Evolutionary conservation across 2,888 invertebrate genomes (phyloP).

Genomic region (Campoplex capitator): DNA sequence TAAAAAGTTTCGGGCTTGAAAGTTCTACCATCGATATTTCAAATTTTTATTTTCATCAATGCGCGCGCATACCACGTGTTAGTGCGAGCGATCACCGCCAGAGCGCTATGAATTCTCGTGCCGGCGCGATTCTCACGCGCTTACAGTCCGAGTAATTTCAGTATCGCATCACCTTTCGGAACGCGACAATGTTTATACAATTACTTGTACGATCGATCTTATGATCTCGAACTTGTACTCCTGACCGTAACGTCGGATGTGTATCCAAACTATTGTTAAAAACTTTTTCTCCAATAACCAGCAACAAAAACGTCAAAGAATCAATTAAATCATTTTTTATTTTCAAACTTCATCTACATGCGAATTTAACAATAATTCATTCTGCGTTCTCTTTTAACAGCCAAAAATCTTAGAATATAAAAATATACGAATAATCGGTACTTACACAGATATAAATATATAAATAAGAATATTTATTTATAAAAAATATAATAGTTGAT

Average conservation of each 20-base stretch:
- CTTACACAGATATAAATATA: not conserved
- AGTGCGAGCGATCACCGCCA: conserved; percentile 14
- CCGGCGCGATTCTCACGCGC: conserved; percentile 48
- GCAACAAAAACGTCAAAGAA: not conserved
- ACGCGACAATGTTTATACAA: conserved; percentile 57
- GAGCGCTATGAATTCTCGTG: not conserved
- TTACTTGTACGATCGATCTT: conserved; percentile 12
- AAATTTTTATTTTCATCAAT: not conserved
- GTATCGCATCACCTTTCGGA: conserved; percentile 64
- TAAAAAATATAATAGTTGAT: conserved; percentile 8
- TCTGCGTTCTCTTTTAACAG: not conserved
- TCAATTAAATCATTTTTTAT: too few species aligned
- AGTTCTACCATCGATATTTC: not conserved
- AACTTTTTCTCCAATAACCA: not conserved
- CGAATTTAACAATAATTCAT: not conserved
- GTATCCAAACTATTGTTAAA: not conserved
- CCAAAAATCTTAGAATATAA: not conserved
- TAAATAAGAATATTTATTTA: conserved; percentile 1
- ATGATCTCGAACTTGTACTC: conserved; percentile 6
- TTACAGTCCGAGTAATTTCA: conserved; percentile 29
- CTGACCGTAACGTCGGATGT: not conserved
- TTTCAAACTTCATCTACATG: not conserved
- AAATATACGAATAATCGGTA: not conserved
- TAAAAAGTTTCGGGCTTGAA: not conserved
- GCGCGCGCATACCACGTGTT: conserved; percentile 28